Base-by-base conservation (phyloP, 2,113 vertebrate genomes). In the Amphiprion ocellaris region DNA sequence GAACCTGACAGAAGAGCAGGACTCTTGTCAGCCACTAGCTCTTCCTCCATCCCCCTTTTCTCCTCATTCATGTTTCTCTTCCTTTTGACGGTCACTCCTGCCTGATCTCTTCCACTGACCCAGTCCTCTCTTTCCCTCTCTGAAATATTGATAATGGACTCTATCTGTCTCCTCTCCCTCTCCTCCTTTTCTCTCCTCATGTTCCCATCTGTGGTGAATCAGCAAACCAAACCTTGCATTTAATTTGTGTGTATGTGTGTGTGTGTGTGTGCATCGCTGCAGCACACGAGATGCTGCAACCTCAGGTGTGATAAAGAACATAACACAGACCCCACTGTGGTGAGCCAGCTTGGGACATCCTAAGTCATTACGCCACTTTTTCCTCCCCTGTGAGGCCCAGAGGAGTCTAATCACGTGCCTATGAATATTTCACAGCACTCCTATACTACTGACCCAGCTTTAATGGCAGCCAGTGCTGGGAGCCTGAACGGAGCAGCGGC, bases 111-210 rank as follows among this genome's bases (percentile, higher is more conserved):
- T 91, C 88, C 78, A 86, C 88, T 87, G 90, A 90, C 90, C 90
- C 88, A 84, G 84, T 91, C 89, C 73, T 83, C 87, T 81, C 79
- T 76, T 79, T 71, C 53, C 56, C 72, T 69, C 85, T 74, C 87
- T 91, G 60, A 92, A 92, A 92, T 89, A 91, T 91, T 90, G 79
- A 92, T 89, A 85, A 73, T 65, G 75, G 69, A 82, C 83, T 86
- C 74, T 85, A 17, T 74, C 55, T 49, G 62, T 24, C 44, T 12
- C 41, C 65, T 66, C 74, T 52, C 37, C 21, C 39, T 47, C 54
- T 28, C 30, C n/a, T 15, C 72, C 56, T 54, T 46, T 77, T 81
- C 71, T 74, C 75, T 79, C 61, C 59, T 81, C 70, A 50, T 50
- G 24, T 84, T 82, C 73, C 74, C 53, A 71, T 84, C 61, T 61